phyloP scores from a whole-genome alignment of 2,888 invertebrate species.

The Trisateles emortualis region DNA sequence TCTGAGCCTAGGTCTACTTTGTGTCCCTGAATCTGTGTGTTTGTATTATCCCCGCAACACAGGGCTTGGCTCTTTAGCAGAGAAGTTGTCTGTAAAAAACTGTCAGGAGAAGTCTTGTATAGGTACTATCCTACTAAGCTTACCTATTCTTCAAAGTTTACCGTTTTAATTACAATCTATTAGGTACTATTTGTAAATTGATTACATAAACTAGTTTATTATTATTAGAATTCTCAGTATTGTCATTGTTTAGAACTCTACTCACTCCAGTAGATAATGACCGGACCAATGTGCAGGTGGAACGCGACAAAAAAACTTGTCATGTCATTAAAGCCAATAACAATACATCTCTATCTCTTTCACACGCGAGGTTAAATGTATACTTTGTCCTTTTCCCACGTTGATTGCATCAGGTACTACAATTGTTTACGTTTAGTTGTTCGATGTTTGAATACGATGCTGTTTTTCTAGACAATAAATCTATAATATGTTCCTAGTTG shows the following conservation, averaged over 20 bases:
- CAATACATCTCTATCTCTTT: conserved; percentile 10
- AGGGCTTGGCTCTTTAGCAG: too few relatives aligned
- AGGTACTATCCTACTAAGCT: too few relatives aligned
- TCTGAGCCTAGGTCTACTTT: too few relatives aligned
- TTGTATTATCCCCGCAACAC: too few relatives aligned
- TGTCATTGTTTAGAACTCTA: neutral
- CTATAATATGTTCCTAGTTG: neutral
- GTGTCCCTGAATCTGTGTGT: too few relatives aligned
- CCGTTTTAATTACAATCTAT: too few relatives aligned
- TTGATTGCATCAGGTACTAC: conserved; percentile 12
- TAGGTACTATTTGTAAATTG: neutral
- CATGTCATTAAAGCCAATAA: conserved; percentile 19
- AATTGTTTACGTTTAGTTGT: conserved; percentile 17
- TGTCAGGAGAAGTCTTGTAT: too few relatives aligned
- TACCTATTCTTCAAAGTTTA: too few relatives aligned
- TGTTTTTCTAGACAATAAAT: conserved; percentile 4
- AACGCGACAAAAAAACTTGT: conserved; percentile 19
- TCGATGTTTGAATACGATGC: conserved; percentile 2
- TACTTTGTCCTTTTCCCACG: conserved; percentile 3
- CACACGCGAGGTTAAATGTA: neutral
- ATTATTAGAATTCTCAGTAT: neutral
- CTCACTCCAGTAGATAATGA: neutral
- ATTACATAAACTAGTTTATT: neutral
- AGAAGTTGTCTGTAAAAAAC: too few relatives aligned
- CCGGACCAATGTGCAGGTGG: conserved; percentile 16